A percentile compares a stretch with the other conserved stretches of the same genome.
phyloP scores from a whole-genome alignment of 2,888 invertebrate species.

The Drosophila neutralis region DNA sequence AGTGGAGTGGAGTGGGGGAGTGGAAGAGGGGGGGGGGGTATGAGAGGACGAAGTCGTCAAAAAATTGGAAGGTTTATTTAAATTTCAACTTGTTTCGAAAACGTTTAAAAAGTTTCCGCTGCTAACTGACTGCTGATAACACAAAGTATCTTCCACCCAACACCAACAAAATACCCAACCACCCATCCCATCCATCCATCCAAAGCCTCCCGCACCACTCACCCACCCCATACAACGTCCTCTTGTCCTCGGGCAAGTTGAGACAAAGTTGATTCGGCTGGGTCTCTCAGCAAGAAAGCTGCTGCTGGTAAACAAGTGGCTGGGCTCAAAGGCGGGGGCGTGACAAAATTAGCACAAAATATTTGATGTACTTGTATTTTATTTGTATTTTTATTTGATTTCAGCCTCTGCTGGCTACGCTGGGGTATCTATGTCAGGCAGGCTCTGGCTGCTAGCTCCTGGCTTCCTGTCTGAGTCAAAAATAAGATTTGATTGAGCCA shows the following conservation, averaged over 20 bases:
- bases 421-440: conserved; percentile 5
- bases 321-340: conserved; percentile 8
- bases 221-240: neutral
- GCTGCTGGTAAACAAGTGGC: neutral
- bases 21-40: neutral
- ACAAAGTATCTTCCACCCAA: conserved; percentile 59
- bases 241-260: conserved; percentile 37
- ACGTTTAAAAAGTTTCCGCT: conserved; percentile 78
- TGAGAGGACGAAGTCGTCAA: conserved; percentile 57
- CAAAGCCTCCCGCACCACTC: neutral
- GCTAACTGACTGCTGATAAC: conserved; percentile 79
- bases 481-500: conserved; percentile 21
- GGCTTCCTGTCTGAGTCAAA: neutral
- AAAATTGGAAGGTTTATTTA: conserved; percentile 77
- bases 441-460: neutral
- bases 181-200: neutral
- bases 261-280: conserved; percentile 63
- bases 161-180: neutral
- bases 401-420: conserved; percentile 10
- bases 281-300: conserved; percentile 22
- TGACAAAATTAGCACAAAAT: conserved; percentile 74
- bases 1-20: no score
- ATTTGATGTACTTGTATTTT: conserved; percentile 43
- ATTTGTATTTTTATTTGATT: conserved; percentile 30
- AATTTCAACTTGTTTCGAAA: conserved; percentile 79